Evolutionary conservation across 2,113 vertebrate species (phyloP), one percentile per base, ranked within the genome.

Genomic region (Scopus umbretta): DNA sequence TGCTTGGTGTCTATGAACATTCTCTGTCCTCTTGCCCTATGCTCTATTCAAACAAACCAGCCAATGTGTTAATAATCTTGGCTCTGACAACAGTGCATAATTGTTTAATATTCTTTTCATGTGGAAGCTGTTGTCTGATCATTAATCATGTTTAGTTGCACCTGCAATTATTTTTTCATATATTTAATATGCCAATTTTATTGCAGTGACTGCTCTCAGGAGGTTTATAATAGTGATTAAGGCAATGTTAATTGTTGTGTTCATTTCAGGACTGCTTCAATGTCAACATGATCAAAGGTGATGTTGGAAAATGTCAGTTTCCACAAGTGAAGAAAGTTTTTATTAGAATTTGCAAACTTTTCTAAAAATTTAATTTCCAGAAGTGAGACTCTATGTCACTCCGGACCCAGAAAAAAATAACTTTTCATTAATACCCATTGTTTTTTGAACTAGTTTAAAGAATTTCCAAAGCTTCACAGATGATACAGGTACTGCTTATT

Each of bases 131-230:
- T 97, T 96, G 84, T 93, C 90, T 98, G 88, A 95, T 97, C 97
- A 97, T 98, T 97, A 98, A 97, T 98, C 97, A 96, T 96, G 79
- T 97, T 98, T 97, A 97, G 96, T 96, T 98, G 90, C 92, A 98
- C 94, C 90, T 96, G 90, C 88, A 97, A 96, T 97, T 97, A 97
- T 97, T 97, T 97, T 95, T 93, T 96, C 62, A 87, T 97, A 86
- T 96, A 87, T 95, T 97, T 97, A 98, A 94, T 97, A 96, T 90
- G 86, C 56, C 95, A 97, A 73, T 97, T 98, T 97, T 97, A 97
- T 97, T 97, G 94, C 81, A 88, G 30, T 94, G 81, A 85, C 86
- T 96, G 50, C 79, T 97, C 97, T 96, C 96, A 63, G 65, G 93
- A 96, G 95, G 92, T 88, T 98, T 97, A 92, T 95, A 96, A 94